Evolutionary conservation across 2,888 invertebrate species (phyloP).

Genomic region (Creontiades dilutus): DNA sequence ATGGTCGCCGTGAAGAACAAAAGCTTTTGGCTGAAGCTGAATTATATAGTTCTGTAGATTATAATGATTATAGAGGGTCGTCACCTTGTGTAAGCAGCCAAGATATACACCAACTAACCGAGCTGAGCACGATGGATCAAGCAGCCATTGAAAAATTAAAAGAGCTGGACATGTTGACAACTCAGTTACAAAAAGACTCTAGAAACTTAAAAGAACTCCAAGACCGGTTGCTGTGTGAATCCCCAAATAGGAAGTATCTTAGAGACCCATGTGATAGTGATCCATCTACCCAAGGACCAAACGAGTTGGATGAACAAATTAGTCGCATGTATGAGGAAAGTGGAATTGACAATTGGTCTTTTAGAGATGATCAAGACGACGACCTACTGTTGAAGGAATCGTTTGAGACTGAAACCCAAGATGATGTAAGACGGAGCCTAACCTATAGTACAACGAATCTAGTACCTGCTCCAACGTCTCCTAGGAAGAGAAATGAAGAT

Average conservation of each 20-base stretch:
- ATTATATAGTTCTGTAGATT: constrained; percentile 87
- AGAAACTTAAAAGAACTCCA: constrained; percentile 88
- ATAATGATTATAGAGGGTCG: constrained; percentile 88
- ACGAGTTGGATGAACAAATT: constrained; percentile 85
- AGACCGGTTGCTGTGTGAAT: constrained; percentile 81
- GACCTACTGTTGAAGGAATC: constrained; percentile 52
- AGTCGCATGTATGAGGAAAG: constrained; percentile 84
- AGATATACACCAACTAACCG: constrained; percentile 87
- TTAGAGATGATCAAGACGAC: constrained; percentile 72
- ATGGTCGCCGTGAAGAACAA: constrained; percentile 77
- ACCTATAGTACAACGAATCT: constrained; percentile 68
- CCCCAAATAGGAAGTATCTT: constrained; percentile 74
- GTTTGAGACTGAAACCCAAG: constrained; percentile 65
- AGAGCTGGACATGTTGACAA: constrained; percentile 87
- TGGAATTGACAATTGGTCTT: constrained; percentile 84
- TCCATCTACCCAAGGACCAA: constrained; percentile 83
- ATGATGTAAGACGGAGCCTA: constrained; percentile 52
- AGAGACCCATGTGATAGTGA: constrained; percentile 71
- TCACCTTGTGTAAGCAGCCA: constrained; percentile 88
- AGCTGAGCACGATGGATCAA: constrained; percentile 88
- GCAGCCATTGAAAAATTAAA: constrained; percentile 88
- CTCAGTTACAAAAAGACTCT: constrained; percentile 88
- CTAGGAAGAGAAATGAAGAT: constrained; percentile 70
- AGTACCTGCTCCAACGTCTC: constrained; percentile 73
- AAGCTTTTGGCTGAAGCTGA: constrained; percentile 79